phyloP scores from a whole-genome alignment of 2,888 invertebrate genomes.

The Lasioglossum pauxillum region DNA sequence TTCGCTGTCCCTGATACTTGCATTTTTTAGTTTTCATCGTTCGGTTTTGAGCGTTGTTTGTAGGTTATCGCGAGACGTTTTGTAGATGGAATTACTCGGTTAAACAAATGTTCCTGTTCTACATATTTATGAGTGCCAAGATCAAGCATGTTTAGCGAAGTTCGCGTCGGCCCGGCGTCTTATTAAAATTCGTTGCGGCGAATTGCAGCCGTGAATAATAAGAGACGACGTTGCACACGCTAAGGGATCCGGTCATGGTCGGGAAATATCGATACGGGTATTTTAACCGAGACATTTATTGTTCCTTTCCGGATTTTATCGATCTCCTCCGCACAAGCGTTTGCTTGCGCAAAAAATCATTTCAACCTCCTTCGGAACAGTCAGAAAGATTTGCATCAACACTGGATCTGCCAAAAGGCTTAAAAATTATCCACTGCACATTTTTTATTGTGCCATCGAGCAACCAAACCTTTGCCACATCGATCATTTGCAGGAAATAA shows the following conservation, averaged over 20 bases:
- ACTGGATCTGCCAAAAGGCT: not conserved
- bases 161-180: not conserved
- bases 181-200: conserved; percentile 49
- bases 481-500: not conserved
- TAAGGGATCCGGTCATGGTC: conserved; percentile 48
- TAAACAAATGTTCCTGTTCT: conserved; percentile 21
- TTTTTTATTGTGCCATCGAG: not conserved
- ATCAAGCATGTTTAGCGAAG: conserved; percentile 36
- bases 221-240: conserved; percentile 35
- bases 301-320: not conserved
- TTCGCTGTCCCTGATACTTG: not conserved
- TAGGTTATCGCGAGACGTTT: not conserved
- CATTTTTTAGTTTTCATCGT: not conserved
- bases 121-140: conserved; percentile 45
- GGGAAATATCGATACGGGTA: conserved; percentile 45
- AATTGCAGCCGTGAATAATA: conserved; percentile 45
- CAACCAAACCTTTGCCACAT: not conserved
- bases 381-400: not conserved
- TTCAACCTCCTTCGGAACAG: not conserved
- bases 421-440: not conserved
- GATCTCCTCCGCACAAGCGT: not conserved
- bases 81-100: not conserved
- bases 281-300: conserved; percentile 33
- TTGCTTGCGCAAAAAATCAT: not conserved
- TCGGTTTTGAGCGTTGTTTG: not conserved